Conservation (phyloP, 2,888 invertebrate species). For the Luperina nickerlii region DNA sequence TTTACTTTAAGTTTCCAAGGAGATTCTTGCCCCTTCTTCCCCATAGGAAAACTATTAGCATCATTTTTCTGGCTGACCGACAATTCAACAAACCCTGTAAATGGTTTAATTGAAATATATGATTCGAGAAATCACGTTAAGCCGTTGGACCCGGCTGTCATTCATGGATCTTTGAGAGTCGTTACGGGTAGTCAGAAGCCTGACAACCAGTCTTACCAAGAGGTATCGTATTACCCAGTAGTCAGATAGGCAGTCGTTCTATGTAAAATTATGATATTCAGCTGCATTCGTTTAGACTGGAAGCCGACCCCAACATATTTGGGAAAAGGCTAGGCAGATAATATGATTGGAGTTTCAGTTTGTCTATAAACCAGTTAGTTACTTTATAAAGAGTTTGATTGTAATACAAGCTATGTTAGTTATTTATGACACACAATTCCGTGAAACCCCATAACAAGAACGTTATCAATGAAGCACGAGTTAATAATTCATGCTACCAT, state of each 20-base stretch:
- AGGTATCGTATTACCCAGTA: too few species aligned
- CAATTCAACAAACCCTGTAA: neutral
- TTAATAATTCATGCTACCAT: slow-evolving; percentile 1
- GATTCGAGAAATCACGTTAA: too few species aligned
- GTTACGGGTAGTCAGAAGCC: too few species aligned
- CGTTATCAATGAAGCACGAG: slow-evolving; percentile 16
- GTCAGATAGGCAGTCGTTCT: too few species aligned
- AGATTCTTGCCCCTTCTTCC: neutral
- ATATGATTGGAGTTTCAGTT: neutral
- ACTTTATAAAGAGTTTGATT: neutral
- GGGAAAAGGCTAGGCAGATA: too few species aligned
- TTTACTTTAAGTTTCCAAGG: neutral
- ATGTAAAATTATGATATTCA: too few species aligned
- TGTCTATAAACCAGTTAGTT: slow-evolving; percentile 3
- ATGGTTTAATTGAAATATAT: neutral
- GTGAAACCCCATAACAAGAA: slow-evolving; percentile 1
- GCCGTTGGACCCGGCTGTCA: too few species aligned
- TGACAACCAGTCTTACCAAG: too few species aligned
- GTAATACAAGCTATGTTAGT: neutral
- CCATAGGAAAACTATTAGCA: neutral
- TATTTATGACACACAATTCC: slow-evolving; percentile 29
- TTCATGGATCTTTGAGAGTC: too few species aligned
- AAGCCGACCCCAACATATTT: too few species aligned
- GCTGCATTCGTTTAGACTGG: too few species aligned
- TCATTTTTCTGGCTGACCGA: neutral